Evolutionary conservation across 1,140 invertebrate species (phyloP).

Genomic region (Pseudomyrmex gracilis): DNA sequence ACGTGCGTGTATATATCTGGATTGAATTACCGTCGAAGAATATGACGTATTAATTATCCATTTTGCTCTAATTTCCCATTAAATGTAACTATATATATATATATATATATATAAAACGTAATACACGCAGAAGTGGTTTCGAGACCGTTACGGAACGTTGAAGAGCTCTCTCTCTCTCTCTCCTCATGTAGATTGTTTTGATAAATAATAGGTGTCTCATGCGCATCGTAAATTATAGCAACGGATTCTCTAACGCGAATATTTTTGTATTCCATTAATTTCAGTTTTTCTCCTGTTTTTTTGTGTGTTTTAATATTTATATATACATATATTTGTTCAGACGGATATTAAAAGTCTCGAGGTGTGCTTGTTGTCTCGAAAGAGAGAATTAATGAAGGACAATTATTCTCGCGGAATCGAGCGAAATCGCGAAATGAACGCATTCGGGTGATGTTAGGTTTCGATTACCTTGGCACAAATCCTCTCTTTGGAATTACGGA

Average conservation of each 20-base stretch:
- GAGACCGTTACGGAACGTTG: background rate
- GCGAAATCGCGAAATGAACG: constrained; percentile 13
- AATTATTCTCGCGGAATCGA: background rate
- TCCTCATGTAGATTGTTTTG: no score
- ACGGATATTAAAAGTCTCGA: background rate
- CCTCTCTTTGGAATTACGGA: constrained; percentile 64
- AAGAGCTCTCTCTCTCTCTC: background rate
- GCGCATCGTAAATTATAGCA: no score
- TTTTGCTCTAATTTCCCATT: constrained; percentile 38
- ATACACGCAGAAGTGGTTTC: no score
- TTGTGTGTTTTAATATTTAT: no score
- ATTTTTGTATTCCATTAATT: no score
- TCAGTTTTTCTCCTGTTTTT: no score
- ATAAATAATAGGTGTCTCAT: no score
- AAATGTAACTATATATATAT: constrained; percentile 6
- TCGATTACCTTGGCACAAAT: constrained; percentile 69
- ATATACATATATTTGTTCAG: background rate
- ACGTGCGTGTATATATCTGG: background rate
- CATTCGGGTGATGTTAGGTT: constrained; percentile 58
- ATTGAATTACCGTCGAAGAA: constrained; percentile 4
- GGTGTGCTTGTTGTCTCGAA: background rate
- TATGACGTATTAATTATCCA: constrained; percentile 39
- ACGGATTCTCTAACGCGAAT: no score
- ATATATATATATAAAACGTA: background rate
- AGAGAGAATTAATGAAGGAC: background rate